These are phyloP conservation scores for Carabus problematicus DNA, from an alignment of 2,888 invertebrate species.

Conservation along the genomic window DNA sequence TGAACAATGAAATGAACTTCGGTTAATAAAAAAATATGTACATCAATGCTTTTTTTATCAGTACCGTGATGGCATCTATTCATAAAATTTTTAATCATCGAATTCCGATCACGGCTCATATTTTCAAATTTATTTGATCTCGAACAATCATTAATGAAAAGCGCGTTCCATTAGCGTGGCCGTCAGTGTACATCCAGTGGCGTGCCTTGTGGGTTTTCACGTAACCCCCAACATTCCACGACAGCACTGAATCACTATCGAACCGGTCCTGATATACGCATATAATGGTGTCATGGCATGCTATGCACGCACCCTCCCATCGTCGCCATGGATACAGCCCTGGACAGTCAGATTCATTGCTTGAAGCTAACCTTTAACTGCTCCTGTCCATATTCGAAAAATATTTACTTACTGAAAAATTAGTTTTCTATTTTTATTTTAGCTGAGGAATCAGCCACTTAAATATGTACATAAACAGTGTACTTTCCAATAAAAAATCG, in stretches of 20 bases:
- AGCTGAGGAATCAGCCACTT: background rate
- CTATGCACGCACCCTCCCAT: conserved; percentile 2
- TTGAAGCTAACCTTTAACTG: background rate
- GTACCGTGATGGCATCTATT: too few relatives aligned
- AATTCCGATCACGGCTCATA: too few relatives aligned
- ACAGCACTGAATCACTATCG: background rate
- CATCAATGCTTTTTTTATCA: too few relatives aligned
- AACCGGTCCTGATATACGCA: background rate
- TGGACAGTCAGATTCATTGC: conserved; percentile 6
- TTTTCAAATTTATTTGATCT: too few relatives aligned
- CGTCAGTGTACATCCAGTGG: background rate
- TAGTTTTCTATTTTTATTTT: background rate
- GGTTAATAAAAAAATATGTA: too few relatives aligned
- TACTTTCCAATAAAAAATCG: too few relatives aligned
- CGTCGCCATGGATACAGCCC: conserved; percentile 8
- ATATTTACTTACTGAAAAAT: conserved; percentile 9
- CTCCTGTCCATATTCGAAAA: background rate
- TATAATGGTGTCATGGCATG: conserved; percentile 2
- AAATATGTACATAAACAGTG: background rate
- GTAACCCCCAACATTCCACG: background rate
- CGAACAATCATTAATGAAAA: too few relatives aligned
- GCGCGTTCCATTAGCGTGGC: too few relatives aligned
- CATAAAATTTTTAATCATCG: too few relatives aligned
- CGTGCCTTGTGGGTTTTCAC: background rate
- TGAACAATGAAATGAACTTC: too few relatives aligned